These are phyloP conservation scores for Aplodontia rufa DNA, from an alignment of 2,113 vertebrate genomes.

Conservation along the genomic window DNA sequence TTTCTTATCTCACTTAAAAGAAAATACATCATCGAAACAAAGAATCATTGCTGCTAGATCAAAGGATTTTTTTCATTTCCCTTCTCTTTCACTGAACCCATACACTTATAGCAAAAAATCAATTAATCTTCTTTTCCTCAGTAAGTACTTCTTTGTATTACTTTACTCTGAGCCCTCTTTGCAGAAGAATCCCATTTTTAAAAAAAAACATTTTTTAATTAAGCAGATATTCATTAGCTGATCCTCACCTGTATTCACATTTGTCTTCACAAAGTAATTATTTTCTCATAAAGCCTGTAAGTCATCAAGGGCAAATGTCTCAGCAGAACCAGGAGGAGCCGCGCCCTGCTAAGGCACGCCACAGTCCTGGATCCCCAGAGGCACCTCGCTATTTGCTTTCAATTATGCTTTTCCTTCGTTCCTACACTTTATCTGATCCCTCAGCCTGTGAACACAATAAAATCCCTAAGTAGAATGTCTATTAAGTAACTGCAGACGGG, in stretches of 20 bases:
- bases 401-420: background rate
- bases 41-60: background rate
- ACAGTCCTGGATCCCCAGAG: background rate
- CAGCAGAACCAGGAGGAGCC: background rate
- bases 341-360: background rate
- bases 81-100: background rate
- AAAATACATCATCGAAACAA: slow-evolving; percentile 49
- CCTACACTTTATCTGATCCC: background rate
- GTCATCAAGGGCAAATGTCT: background rate
- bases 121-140: background rate
- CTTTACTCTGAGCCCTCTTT: background rate
- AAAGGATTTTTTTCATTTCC: slow-evolving; percentile 32
- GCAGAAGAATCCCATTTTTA: background rate
- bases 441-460: background rate
- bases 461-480: background rate
- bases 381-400: background rate
- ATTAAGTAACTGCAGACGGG: background rate
- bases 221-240: slow-evolving; percentile 7
- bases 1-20: slow-evolving; percentile 14
- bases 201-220: slow-evolving; percentile 27
- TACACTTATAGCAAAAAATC: background rate
- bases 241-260: slow-evolving; percentile 22
- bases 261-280: background rate
- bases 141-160: background rate
- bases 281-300: background rate